phyloP scores from a whole-genome alignment of 2,797 vertebrate genomes.

The Diglossa cyanea region DNA sequence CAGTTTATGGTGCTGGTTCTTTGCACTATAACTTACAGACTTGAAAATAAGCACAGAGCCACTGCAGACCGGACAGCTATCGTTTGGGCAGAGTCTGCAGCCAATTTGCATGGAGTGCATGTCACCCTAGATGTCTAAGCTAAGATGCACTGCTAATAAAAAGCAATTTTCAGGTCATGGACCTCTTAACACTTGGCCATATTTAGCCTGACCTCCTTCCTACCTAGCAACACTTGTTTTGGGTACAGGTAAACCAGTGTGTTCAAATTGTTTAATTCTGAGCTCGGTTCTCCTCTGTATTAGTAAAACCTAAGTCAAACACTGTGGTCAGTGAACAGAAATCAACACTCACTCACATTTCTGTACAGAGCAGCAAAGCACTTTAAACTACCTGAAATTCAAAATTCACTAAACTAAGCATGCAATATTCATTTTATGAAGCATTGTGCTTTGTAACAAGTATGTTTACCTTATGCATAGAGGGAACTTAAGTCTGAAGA shows the following conservation, averaged over 20 bases:
- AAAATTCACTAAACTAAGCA: neutral
- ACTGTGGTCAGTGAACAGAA: neutral
- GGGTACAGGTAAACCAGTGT: neutral
- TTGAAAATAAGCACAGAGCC: neutral
- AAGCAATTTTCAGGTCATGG: neutral
- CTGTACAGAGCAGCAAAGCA: neutral
- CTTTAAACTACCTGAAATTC: neutral
- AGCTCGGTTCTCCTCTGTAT: neutral
- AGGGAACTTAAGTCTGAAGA: neutral
- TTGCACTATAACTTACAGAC: neutral
- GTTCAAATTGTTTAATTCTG: neutral
- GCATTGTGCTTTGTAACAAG: neutral
- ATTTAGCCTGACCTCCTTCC: neutral
- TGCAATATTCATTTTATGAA: neutral
- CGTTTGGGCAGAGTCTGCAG: neutral
- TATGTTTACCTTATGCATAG: neutral
- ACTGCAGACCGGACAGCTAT: neutral
- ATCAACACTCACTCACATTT: neutral
- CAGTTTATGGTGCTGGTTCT: neutral
- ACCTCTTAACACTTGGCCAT: neutral
- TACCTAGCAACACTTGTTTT: neutral
- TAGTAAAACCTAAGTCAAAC: neutral
- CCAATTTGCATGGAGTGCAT: neutral
- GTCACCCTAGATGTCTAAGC: neutral
- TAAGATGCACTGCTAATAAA: neutral